Evolutionary conservation across 2,797 vertebrate genomes (phyloP), one percentile per base, ranked within the genome.

Genomic region (Benthosema pterotum): DNA sequence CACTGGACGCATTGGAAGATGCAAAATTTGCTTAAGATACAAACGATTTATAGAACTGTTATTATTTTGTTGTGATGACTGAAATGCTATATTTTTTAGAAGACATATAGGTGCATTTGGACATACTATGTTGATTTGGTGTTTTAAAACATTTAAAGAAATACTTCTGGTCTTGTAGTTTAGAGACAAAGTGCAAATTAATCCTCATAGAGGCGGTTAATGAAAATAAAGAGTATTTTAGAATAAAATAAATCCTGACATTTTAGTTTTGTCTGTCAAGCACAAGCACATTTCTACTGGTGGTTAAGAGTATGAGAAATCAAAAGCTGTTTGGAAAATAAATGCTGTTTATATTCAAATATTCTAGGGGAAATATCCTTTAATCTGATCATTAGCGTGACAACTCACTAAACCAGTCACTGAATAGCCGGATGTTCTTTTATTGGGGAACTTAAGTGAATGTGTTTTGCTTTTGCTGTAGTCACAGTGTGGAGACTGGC

Each of bases 41-140:
- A 68, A 63, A 86, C 67, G 78, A 93, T 93, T 94, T 94, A 88
- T 93, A 94, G 93, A 94, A 93, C 89, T 91, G 89, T 91, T 90
- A 70, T 91, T 89, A 94, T 92, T 93, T 92, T 93, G 90, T 89
- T 91, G 92, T 92, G 92, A 95, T 83, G 92, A 94, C 86, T 90
- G 88, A 94, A 94, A 93, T 92, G 93, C 92, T 98, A 94, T 99
- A 97, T 97, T 98, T 98, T 97, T 93, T 93, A 94, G 93, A 94
- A 87, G 89, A 90, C 71, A 78, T 88, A 69, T 83, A 87, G 89
- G 82, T 93, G 88, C 92, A 89, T 88, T 90, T 88, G 86, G 89
- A 92, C 85, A 93, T 91, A 84, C 80, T 87, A 90, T 89, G 83
- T 94, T 94, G 87, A 92, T 91, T 94, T 93, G 89, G 82, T 82